phyloP scores from a whole-genome alignment of 1,140 invertebrate genomes.

The Ridgeia piscesae region DNA sequence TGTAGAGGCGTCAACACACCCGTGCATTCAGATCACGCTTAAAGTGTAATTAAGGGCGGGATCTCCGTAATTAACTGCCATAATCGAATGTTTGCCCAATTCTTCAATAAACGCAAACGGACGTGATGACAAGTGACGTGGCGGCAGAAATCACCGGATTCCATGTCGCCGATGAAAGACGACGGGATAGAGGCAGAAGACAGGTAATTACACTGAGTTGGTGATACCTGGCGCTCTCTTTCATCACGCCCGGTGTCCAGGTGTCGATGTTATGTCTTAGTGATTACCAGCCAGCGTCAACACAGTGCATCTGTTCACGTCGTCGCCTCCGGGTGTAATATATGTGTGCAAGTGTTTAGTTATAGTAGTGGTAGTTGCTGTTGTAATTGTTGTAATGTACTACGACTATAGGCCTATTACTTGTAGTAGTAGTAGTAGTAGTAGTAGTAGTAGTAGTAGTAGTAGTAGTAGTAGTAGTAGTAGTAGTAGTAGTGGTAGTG shows the following conservation, averaged over 20 bases:
- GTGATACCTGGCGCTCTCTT: not conserved
- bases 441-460: not conserved
- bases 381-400: not conserved
- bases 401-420: too few species aligned
- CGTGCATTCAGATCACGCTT: not conserved
- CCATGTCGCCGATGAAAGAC: not conserved
- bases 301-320: not conserved
- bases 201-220: not conserved
- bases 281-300: not conserved
- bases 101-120: not conserved
- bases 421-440: not conserved
- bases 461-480: too few species aligned
- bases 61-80: not conserved
- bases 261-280: not conserved
- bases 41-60: not conserved
- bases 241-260: not conserved
- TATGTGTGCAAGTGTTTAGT: not conserved
- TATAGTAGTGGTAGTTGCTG: not conserved
- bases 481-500: too few species aligned
- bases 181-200: too few species aligned
- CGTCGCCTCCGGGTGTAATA: not conserved
- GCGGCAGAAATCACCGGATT: not conserved
- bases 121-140: not conserved
- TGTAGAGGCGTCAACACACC: not conserved
- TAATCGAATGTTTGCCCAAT: slow-evolving; percentile 5